A percentile compares a stretch with the other conserved stretches of the same genome.
Evolutionary conservation across 2,888 invertebrate genomes (phyloP).

Genomic region (Patella caerulea): DNA sequence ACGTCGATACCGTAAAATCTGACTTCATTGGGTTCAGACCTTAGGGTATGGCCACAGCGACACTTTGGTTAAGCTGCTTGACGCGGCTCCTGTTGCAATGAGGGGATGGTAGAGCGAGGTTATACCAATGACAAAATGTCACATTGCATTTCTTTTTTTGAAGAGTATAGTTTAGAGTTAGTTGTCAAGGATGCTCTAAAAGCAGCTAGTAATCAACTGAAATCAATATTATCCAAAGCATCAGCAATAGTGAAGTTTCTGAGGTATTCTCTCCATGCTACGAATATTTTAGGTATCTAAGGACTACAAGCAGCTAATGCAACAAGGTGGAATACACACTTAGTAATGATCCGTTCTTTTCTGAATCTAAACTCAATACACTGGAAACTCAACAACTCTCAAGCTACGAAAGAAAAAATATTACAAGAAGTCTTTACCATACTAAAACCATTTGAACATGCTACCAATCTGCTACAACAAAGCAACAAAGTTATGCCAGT

Average conservation of each 20-base stretch:
- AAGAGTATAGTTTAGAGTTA: background rate
- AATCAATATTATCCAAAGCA: background rate
- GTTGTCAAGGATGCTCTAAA: background rate
- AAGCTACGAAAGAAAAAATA: background rate
- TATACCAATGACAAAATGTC: no score
- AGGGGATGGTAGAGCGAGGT: no score
- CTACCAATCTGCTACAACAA: no score
- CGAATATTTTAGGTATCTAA: background rate
- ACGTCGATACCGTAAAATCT: no score
- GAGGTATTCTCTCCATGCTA: background rate
- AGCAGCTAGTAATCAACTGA: background rate
- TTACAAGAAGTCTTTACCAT: background rate
- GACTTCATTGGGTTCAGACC: no score
- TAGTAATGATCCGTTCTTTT: background rate
- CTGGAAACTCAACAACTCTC: background rate
- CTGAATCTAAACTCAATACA: background rate
- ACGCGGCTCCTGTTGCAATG: no score
- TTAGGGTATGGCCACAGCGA: no score
- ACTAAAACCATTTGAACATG: background rate
- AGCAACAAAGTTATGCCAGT: no score
- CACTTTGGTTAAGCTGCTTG: no score
- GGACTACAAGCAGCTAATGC: background rate
- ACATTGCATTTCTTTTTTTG: no score
- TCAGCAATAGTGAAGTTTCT: background rate
- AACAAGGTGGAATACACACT: background rate